phyloP scores from a whole-genome alignment of 2,888 invertebrate genomes.

The Metopia argyrocephala region DNA sequence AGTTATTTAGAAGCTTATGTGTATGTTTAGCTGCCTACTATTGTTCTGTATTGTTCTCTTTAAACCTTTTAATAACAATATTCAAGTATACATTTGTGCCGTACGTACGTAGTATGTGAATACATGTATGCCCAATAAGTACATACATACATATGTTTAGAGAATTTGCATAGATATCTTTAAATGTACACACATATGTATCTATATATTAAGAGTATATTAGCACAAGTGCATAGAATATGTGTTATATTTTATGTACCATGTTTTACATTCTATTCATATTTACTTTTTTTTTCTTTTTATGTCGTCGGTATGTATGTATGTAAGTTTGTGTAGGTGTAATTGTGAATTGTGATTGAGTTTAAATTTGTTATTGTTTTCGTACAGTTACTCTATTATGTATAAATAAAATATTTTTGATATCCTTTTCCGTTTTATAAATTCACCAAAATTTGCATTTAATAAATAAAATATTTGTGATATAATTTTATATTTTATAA shows the following conservation, averaged over 20 bases:
- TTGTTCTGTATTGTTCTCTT: conserved; percentile 7
- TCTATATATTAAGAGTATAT: too few relatives aligned
- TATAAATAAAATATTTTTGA: conserved; percentile 34
- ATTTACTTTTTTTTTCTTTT: conserved; percentile 12
- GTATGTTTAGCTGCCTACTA: conserved; percentile 2
- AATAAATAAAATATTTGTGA: conserved; percentile 30
- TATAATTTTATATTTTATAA: too few relatives aligned
- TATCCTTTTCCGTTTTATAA: conserved; percentile 42
- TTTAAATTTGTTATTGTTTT: neutral
- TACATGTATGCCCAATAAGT: too few relatives aligned
- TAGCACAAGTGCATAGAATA: too few relatives aligned
- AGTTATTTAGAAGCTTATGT: conserved; percentile 38
- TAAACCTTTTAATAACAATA: conserved; percentile 24
- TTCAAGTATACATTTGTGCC: too few relatives aligned
- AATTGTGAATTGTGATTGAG: neutral
- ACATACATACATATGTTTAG: conserved; percentile 17
- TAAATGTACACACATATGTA: neutral
- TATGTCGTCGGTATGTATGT: neutral
- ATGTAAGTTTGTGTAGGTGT: neutral
- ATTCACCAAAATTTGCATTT: conserved; percentile 37
- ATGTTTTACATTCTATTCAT: too few relatives aligned
- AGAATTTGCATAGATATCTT: too few relatives aligned
- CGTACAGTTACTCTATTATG: conserved; percentile 12
- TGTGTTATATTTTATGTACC: too few relatives aligned
- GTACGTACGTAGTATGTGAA: too few relatives aligned